Conservation (phyloP, 1,140 invertebrate genomes). For the Ceratina calcarata region DNA sequence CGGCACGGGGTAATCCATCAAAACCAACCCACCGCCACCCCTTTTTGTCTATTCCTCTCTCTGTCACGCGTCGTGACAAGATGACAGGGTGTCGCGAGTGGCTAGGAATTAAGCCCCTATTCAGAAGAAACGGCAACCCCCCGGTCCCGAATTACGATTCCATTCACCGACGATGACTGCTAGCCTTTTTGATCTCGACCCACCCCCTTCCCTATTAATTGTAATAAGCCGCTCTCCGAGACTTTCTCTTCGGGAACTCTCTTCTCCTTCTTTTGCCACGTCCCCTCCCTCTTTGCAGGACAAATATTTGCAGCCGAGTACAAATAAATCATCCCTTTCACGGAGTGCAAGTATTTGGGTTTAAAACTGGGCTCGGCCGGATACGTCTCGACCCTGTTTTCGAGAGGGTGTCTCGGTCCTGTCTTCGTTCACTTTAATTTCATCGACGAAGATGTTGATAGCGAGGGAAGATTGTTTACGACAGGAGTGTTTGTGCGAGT, state of each 20-base stretch:
- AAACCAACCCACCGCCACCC: slow-evolving; percentile 64
- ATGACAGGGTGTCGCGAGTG: slow-evolving; percentile 59
- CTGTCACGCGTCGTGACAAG: slow-evolving; percentile 37
- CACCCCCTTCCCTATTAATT: slow-evolving; percentile 71
- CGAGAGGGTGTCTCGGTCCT: neutral
- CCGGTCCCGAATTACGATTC: slow-evolving; percentile 70
- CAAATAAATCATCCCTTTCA: slow-evolving; percentile 71
- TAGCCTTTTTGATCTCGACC: slow-evolving; percentile 45
- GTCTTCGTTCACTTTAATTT: slow-evolving; percentile 9
- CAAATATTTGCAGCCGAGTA: slow-evolving; percentile 71
- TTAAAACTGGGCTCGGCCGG: slow-evolving; percentile 31
- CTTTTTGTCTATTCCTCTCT: slow-evolving; percentile 44
- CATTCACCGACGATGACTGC: slow-evolving; percentile 69
- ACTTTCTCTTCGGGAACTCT: slow-evolving; percentile 23
- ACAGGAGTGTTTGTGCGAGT: slow-evolving; percentile 2
- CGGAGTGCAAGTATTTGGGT: slow-evolving; percentile 27
- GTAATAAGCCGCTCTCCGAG: slow-evolving; percentile 63
- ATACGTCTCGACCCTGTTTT: neutral
- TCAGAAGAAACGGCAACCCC: slow-evolving; percentile 66
- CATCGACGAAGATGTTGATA: neutral
- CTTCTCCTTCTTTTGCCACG: neutral
- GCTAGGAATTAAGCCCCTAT: slow-evolving; percentile 74
- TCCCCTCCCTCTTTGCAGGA: slow-evolving; percentile 38
- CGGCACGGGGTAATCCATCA: slow-evolving; percentile 65
- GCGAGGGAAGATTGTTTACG: neutral